A percentile compares a stretch with the other conserved stretches of the same genome.
These are phyloP conservation scores for Theonella swinhoei DNA, from an alignment of 37 sponge, comb jelly and placozoan species.

Conservation along the genomic window DNA sequence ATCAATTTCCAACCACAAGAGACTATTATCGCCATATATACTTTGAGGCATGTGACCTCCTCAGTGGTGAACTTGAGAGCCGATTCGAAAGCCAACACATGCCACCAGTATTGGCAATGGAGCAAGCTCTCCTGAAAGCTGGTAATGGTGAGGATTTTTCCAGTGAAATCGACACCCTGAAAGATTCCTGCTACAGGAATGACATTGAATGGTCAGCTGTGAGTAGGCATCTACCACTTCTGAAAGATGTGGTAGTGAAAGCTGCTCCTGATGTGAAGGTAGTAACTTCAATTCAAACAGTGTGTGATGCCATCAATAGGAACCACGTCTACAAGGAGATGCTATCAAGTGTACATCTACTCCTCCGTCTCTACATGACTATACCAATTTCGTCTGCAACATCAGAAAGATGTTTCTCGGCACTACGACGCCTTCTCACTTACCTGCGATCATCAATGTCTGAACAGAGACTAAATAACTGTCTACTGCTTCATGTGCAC, in stretches of 20 bases:
- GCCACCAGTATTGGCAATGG: slow-evolving; percentile 16
- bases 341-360: slow-evolving; percentile 37
- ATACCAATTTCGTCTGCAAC: slow-evolving; percentile 76
- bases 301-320: slow-evolving; percentile 62
- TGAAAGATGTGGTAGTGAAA: slow-evolving; percentile 53
- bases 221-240: slow-evolving; percentile 38
- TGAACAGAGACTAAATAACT: slow-evolving; percentile 70
- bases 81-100: slow-evolving; percentile 41
- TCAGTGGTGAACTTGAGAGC: slow-evolving; percentile 26
- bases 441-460: slow-evolving; percentile 62
- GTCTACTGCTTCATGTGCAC: slow-evolving; percentile 58
- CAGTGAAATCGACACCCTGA: slow-evolving; percentile 10
- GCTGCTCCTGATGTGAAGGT: slow-evolving; percentile 40
- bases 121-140: slow-evolving; percentile 43
- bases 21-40: slow-evolving; percentile 46
- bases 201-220: slow-evolving; percentile 47
- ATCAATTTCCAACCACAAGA: slow-evolving; percentile 29
- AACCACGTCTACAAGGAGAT: slow-evolving; percentile 27
- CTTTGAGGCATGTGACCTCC: slow-evolving; percentile 69
- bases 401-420: slow-evolving; percentile 64
- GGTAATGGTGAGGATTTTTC: slow-evolving; percentile 37
- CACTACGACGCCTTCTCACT: slow-evolving; percentile 47
- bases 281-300: slow-evolving; percentile 57
- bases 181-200: slow-evolving; percentile 51
- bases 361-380: slow-evolving; percentile 65